Evolutionary conservation across 2,888 invertebrate species (phyloP).

Genomic region (Heliconius cydno): DNA sequence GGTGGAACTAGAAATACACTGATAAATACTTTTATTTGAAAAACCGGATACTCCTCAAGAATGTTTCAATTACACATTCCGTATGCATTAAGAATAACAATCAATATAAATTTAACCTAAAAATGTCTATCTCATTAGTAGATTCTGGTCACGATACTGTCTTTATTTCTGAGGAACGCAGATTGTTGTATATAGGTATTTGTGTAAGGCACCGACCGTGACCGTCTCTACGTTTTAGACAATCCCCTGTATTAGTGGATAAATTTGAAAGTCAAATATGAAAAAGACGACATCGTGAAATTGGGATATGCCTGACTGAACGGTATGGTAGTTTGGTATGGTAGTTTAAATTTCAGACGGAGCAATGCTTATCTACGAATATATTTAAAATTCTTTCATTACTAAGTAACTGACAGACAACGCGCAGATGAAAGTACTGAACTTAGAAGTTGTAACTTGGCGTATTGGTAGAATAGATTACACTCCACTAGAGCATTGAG

Average conservation of each 20-base stretch:
- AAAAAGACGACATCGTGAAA: not conserved
- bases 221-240: slow-evolving; percentile 32
- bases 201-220: slow-evolving; percentile 28
- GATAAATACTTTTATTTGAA: not conserved
- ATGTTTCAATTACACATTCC: slow-evolving; percentile 11
- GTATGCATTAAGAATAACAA: slow-evolving; percentile 16
- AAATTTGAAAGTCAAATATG: slow-evolving; percentile 4
- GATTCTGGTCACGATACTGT: slow-evolving; percentile 33
- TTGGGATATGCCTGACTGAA: not conserved
- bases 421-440: too few species aligned
- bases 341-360: too few species aligned
- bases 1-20: not conserved
- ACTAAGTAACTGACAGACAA: too few species aligned
- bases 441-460: too few species aligned
- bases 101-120: slow-evolving; percentile 15
- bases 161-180: slow-evolving; percentile 38
- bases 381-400: too few species aligned
- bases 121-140: slow-evolving; percentile 10
- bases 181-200: slow-evolving; percentile 17
- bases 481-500: too few species aligned
- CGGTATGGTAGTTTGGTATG: not conserved
- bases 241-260: not conserved
- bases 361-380: too few species aligned
- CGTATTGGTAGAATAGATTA: too few species aligned
- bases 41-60: slow-evolving; percentile 18